A percentile compares a stretch with the other conserved stretches of the same genome.
These are phyloP conservation scores for Apis laboriosa DNA, from an alignment of 1,140 invertebrate genomes.

Conservation along the genomic window DNA sequence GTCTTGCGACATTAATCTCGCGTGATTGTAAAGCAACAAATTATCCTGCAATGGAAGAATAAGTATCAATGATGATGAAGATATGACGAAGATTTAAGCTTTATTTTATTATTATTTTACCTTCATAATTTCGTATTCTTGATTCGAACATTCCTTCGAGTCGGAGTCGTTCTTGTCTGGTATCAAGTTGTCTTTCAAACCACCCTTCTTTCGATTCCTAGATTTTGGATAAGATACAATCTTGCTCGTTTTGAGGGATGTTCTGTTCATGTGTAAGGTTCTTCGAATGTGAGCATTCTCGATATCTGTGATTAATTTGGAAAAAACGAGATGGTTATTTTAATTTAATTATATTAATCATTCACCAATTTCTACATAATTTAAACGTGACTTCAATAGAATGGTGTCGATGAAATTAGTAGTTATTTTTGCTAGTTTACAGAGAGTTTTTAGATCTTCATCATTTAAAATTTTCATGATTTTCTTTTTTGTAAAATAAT, in stretches of 20 bases:
- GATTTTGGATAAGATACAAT: conserved; percentile 56
- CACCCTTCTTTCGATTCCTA: conserved; percentile 64
- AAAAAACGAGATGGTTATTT: no score
- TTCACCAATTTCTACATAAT: neutral
- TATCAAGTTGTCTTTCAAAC: conserved; percentile 69
- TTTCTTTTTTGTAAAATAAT: no score
- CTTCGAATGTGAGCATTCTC: conserved; percentile 37
- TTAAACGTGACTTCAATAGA: neutral
- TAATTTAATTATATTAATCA: neutral
- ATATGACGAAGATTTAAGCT: no score
- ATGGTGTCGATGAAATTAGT: no score
- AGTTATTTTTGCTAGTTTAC: no score
- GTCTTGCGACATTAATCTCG: conserved; percentile 84
- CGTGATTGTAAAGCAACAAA: conserved; percentile 87
- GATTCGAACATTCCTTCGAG: conserved; percentile 82
- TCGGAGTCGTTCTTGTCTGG: conserved; percentile 69
- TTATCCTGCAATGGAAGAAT: conserved; percentile 83
- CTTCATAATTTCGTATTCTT: conserved; percentile 88
- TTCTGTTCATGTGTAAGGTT: conserved; percentile 24
- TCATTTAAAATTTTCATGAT: no score
- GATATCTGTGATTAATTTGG: conserved; percentile 31
- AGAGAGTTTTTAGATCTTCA: no score
- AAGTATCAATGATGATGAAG: neutral
- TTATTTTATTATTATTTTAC: conserved; percentile 67
- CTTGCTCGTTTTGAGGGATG: conserved; percentile 43